These are phyloP conservation scores for Jacana jacana DNA, from an alignment of 2,113 vertebrate species.

Conservation along the genomic window DNA sequence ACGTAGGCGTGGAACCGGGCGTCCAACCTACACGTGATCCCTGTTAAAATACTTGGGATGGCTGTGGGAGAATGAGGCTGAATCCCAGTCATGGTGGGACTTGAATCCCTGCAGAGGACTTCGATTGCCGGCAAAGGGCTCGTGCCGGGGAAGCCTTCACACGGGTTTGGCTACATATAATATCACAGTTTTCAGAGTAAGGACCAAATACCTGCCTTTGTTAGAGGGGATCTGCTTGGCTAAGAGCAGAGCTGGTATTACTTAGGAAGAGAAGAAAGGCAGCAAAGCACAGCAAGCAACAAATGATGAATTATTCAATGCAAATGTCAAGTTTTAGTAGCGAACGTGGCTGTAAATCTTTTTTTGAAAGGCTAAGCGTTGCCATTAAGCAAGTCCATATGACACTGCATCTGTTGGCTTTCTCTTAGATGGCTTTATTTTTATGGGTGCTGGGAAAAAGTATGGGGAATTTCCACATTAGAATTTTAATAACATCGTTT, in stretches of 20 bases:
- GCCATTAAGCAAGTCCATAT: constrained; percentile 58
- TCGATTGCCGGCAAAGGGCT: neutral
- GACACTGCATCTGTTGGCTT: constrained; percentile 22
- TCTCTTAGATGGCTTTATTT: constrained; percentile 18
- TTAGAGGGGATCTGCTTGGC: neutral
- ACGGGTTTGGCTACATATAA: neutral
- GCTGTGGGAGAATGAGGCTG: neutral
- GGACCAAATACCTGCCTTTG: neutral
- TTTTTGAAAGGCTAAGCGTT: constrained; percentile 14
- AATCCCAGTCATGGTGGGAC: neutral
- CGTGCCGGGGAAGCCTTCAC: neutral
- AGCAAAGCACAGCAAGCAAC: constrained; percentile 15
- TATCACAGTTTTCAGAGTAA: neutral
- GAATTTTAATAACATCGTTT: neutral
- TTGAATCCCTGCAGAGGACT: neutral
- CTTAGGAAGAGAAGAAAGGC: neutral
- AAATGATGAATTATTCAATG: constrained; percentile 25
- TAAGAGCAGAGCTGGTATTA: neutral
- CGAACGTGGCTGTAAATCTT: constrained; percentile 17
- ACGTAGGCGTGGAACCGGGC: neutral
- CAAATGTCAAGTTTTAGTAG: constrained; percentile 29
- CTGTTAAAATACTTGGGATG: constrained; percentile 1
- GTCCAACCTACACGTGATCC: neutral
- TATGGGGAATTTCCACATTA: neutral
- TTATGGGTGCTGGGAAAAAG: neutral